These are phyloP conservation scores for Castor canadensis DNA, from an alignment of 2,113 vertebrate species.

Conservation along the genomic window DNA sequence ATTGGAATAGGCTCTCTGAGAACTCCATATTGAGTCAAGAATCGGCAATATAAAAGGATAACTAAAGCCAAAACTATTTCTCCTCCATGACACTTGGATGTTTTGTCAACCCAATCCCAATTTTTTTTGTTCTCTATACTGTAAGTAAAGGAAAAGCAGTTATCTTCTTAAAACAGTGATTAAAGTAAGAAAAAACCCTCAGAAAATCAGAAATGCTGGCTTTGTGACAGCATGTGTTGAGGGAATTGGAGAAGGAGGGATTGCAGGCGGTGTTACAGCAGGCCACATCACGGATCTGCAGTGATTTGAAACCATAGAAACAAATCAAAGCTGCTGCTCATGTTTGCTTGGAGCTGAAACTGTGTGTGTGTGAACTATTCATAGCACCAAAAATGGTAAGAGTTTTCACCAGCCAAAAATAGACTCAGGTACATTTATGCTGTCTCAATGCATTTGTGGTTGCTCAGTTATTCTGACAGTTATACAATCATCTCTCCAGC, in stretches of 20 bases:
- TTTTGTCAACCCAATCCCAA: not conserved
- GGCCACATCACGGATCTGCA: not conserved
- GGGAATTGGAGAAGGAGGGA: not conserved
- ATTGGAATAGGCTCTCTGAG: not conserved
- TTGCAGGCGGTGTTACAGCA: not conserved
- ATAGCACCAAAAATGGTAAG: slow-evolving; percentile 35
- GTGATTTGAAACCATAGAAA: slow-evolving; percentile 70
- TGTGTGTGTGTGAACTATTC: not conserved
- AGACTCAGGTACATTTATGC: slow-evolving; percentile 37
- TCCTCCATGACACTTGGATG: not conserved
- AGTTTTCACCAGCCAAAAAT: slow-evolving; percentile 26
- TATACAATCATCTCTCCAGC: slow-evolving; percentile 6
- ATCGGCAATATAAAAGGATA: not conserved
- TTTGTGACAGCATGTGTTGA: not conserved
- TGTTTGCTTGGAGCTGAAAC: slow-evolving; percentile 28
- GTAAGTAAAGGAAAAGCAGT: not conserved
- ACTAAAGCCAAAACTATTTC: not conserved
- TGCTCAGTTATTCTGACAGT: not conserved
- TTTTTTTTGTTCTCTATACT: not conserved
- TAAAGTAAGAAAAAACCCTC: not conserved
- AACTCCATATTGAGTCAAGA: not conserved
- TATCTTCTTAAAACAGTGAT: not conserved
- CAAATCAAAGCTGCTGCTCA: not conserved
- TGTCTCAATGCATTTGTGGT: not conserved
- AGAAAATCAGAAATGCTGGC: not conserved